A percentile compares a stretch with the other conserved stretches of the same genome.
Conservation (phyloP, 2,888 invertebrate species). For the Celastrina argiolus region DNA sequence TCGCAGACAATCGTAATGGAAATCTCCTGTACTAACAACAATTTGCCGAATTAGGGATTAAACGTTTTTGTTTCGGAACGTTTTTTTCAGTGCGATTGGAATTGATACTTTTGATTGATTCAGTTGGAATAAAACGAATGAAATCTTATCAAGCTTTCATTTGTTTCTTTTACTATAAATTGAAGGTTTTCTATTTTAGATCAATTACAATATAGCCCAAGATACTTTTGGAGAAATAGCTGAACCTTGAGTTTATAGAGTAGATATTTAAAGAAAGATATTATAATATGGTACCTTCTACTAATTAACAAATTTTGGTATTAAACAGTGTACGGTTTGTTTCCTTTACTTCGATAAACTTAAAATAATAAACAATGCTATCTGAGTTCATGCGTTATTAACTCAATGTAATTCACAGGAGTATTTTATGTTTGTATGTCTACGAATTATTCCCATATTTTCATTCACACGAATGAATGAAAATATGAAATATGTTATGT, state of each 20-base stretch:
- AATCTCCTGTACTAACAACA: constrained; percentile 55
- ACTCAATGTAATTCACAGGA: not conserved
- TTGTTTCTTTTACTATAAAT: too few relatives aligned
- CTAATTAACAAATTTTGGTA: too few relatives aligned
- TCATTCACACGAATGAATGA: constrained; percentile 5
- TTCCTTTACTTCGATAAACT: too few relatives aligned
- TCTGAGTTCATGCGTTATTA: not conserved
- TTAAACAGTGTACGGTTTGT: too few relatives aligned
- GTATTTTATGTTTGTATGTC: not conserved
- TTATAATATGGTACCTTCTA: too few relatives aligned
- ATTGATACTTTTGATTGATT: constrained; percentile 5
- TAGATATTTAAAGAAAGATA: too few relatives aligned
- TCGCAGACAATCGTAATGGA: constrained; percentile 74
- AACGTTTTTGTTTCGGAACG: not conserved
- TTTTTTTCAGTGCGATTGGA: not conserved
- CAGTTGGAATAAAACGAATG: too few relatives aligned
- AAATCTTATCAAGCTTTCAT: too few relatives aligned
- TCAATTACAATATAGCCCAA: too few relatives aligned
- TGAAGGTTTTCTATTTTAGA: too few relatives aligned
- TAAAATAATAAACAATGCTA: not conserved
- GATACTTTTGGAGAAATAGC: too few relatives aligned
- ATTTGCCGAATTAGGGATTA: constrained; percentile 22
- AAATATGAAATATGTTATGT: not conserved
- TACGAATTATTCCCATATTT: not conserved
- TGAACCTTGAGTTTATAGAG: too few relatives aligned